A percentile compares a stretch with the other conserved stretches of the same genome.
These are phyloP conservation scores for Penaeus japonicus DNA, from an alignment of 1,140 invertebrate species.

Conservation along the genomic window DNA sequence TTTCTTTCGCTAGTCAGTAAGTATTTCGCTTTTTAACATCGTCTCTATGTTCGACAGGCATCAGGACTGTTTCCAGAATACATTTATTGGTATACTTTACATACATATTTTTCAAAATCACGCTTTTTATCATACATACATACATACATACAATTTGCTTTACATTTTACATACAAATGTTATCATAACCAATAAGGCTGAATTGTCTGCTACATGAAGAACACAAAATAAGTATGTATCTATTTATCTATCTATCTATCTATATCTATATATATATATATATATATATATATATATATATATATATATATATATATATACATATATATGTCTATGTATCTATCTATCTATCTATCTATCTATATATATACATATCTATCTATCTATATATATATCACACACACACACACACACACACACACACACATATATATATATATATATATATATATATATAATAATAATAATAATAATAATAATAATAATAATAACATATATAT, in stretches of 20 bases:
- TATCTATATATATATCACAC: neutral
- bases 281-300: conserved; percentile 4
- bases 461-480: too few species aligned
- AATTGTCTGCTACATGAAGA: too few species aligned
- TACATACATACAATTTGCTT: too few species aligned
- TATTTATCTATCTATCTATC: too few species aligned
- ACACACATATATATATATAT: too few species aligned
- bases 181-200: too few species aligned
- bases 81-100: neutral
- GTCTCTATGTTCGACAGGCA: neutral
- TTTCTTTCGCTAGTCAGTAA: conserved; percentile 42
- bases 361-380: neutral
- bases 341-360: neutral
- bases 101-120: neutral
- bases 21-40: neutral
- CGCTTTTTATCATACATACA: too few species aligned
- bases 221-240: too few species aligned
- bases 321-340: neutral
- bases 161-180: too few species aligned
- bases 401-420: neutral
- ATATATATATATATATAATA: neutral
- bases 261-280: too few species aligned
- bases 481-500: neutral
- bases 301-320: conserved; percentile 17
- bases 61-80: neutral